Base-by-base conservation (phyloP, 2,888 invertebrate genomes). In the Agrochola lota region DNA sequence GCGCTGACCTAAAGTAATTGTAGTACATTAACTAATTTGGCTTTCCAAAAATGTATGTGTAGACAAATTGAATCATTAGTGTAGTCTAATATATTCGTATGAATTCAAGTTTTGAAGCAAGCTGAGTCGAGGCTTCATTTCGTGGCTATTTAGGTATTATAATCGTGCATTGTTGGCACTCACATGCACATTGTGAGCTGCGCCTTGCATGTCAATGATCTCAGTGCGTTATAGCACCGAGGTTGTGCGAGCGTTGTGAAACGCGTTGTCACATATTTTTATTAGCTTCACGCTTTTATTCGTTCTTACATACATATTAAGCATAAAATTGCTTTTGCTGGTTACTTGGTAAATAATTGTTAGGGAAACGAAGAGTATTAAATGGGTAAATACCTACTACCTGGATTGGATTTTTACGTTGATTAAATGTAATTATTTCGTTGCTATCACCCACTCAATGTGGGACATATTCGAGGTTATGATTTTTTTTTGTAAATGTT, bases 151-250 rank as follows among this genome's bases (percentile, higher is more conserved):
- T 87, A 79, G 67, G 73, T 77, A 81, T 84, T 77, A 71, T 84
- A 81, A 84, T 87, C 75, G 83, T 63, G 75, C 67, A 83, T 83
- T 83, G 85, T 87, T 88, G 87, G 84, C 85, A 87, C 80, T 87
- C 77, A 83, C 70, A 85, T 86, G 77, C 76, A 80, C 76, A 80
- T 81, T 76, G 83, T 72, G 66, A 79, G 80, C 75, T 74, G 75
- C 81, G 78, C 86, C 90, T 87, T 87, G 86, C 88, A 89, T 90
- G 85, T 87, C 87, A 88, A 90, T 88, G 89, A 85, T 89, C 86
- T 83, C 83, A 66, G 63, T 81, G 81, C 71, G 79, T 78, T 84
- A 78, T 81, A 86, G 84, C 81, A 78, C 67, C 73, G 81, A 87
- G 80, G 75, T 83, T 77, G 83, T 69, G 75, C 78, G 76, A 80